These are phyloP conservation scores for Drosophila anomelani DNA, from an alignment of 2,888 invertebrate species.

Conservation along the genomic window DNA sequence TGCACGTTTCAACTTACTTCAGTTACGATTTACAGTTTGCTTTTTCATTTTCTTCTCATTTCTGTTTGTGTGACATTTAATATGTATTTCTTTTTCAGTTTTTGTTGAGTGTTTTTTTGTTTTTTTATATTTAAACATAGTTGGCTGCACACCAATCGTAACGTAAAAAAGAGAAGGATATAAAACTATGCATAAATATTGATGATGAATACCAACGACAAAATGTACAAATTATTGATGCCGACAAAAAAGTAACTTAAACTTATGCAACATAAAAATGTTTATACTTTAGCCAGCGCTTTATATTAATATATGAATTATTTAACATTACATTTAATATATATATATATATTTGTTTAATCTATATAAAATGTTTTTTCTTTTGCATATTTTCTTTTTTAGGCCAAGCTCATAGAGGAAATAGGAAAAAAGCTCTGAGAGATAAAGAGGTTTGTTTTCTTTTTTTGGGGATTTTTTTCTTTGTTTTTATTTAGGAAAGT, in stretches of 20 bases:
- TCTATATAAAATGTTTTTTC: constrained; percentile 47
- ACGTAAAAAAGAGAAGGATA: constrained; percentile 22
- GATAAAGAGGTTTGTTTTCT: constrained; percentile 40
- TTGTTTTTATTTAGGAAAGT: constrained; percentile 67
- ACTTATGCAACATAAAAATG: constrained; percentile 37
- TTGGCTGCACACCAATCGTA: constrained; percentile 41
- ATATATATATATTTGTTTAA: constrained; percentile 21
- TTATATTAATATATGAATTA: constrained; percentile 52
- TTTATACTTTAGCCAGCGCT: constrained; percentile 43
- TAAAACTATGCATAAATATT: constrained; percentile 51
- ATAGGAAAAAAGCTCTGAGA: constrained; percentile 64
- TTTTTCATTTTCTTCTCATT: constrained; percentile 36
- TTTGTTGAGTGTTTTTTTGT: constrained; percentile 21
- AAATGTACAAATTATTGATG: constrained; percentile 59
- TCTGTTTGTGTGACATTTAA: constrained; percentile 46
- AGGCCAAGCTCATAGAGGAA: constrained; percentile 73
- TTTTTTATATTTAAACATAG: constrained; percentile 39
- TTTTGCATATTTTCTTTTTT: constrained; percentile 52
- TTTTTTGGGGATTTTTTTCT: constrained; percentile 4
- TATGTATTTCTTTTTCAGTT: constrained; percentile 33
- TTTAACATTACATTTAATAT: constrained; percentile 65
- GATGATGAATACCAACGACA: constrained; percentile 47
- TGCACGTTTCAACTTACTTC: constrained; percentile 75
- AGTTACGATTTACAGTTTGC: constrained; percentile 60
- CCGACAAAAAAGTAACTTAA: constrained; percentile 33